Conservation (phyloP, 2,797 vertebrate species). For the Eulemur coronatus region DNA sequence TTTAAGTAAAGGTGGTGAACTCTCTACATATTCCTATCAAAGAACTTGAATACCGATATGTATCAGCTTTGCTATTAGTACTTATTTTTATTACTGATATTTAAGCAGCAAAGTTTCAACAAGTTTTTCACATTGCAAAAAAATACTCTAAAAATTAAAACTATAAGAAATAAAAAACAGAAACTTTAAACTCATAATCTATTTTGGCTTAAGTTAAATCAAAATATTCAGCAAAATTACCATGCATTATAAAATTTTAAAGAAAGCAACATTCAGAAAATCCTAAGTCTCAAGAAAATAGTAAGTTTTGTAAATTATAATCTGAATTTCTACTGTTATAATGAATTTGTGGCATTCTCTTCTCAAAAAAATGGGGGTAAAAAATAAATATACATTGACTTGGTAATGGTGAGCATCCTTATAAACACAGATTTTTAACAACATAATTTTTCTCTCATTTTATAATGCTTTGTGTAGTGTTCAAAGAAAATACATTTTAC, state of each 20-base stretch:
- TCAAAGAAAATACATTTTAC: background rate
- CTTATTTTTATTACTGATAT: background rate
- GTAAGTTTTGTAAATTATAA: background rate
- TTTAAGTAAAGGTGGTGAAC: background rate
- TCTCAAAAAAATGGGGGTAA: background rate
- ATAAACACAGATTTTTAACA: constrained; percentile 4
- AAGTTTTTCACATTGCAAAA: background rate
- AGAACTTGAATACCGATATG: background rate
- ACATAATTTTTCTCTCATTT: background rate
- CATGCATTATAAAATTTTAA: constrained; percentile 8
- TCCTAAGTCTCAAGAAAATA: background rate
- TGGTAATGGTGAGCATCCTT: background rate
- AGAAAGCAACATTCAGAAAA: constrained; percentile 25
- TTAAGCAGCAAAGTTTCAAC: background rate
- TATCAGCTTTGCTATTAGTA: background rate
- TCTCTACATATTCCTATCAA: background rate
- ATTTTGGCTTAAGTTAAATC: constrained; percentile 4
- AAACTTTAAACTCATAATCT: background rate
- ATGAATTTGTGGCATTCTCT: background rate
- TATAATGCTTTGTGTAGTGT: background rate
- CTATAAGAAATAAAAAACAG: background rate
- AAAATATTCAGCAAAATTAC: background rate
- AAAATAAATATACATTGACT: background rate
- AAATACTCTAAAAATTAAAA: background rate
- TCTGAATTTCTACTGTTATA: background rate